Percentiles rank a stretch among this genome's conserved stretches.
Evolutionary conservation across 2,113 vertebrate species (phyloP).

Genomic region (Micronycteris hirsuta): DNA sequence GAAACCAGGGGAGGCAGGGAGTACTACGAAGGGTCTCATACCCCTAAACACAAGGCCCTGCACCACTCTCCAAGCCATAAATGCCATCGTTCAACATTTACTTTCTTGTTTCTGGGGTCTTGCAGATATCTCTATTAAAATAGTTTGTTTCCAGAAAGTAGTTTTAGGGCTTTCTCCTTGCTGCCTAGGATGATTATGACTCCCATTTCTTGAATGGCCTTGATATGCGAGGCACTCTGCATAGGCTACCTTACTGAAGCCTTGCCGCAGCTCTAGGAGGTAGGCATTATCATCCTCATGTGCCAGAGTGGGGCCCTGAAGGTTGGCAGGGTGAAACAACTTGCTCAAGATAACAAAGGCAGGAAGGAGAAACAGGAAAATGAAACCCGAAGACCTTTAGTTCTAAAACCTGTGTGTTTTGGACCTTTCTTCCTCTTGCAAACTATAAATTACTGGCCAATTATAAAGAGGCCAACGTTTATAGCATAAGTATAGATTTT

Average conservation of each 20-base stretch:
- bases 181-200: not conserved
- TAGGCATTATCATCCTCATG: not conserved
- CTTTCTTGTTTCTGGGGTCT: not conserved
- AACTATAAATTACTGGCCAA: slow-evolving; percentile 56
- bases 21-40: not conserved
- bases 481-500: slow-evolving; percentile 52
- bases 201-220: not conserved
- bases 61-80: not conserved
- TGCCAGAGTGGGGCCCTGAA: not conserved
- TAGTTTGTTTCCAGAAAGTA: not conserved
- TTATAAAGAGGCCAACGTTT: slow-evolving; percentile 43
- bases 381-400: not conserved
- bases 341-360: not conserved
- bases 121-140: slow-evolving; percentile 16
- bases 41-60: not conserved
- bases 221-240: not conserved
- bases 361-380: not conserved
- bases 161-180: not conserved
- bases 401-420: not conserved
- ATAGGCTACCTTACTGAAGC: not conserved
- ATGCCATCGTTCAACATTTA: not conserved
- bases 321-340: not conserved
- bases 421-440: slow-evolving; percentile 15
- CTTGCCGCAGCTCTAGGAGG: not conserved
- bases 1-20: not conserved